These are phyloP conservation scores for Pristionchus fissidentatus DNA, from an alignment of 2,888 invertebrate genomes.

Conservation along the genomic window DNA sequence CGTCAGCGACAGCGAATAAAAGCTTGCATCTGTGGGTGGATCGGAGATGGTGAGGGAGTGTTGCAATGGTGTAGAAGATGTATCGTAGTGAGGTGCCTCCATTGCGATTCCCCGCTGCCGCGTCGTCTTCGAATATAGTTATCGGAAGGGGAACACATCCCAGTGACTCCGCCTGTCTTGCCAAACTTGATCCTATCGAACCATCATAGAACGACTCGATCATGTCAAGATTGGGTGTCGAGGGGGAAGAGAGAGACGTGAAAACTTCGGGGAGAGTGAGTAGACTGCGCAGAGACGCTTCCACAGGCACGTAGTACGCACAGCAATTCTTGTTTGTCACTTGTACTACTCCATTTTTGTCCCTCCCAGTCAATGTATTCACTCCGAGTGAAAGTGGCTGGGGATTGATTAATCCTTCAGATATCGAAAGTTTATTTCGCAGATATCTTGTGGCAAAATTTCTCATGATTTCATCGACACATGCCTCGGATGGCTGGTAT, in stretches of 20 bases:
- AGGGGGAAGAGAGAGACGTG: not conserved
- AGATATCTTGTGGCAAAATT: not conserved
- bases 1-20: not conserved
- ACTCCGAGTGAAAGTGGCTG: not conserved
- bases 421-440: not conserved
- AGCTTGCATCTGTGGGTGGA: not conserved
- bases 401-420: not conserved
- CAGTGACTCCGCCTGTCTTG: not conserved
- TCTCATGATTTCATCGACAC: not conserved
- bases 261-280: not conserved
- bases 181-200: not conserved
- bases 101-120: not conserved
- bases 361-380: not conserved
- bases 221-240: not conserved
- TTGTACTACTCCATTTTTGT: not conserved
- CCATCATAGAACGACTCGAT: not conserved
- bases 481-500: not conserved
- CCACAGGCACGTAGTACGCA: conserved; percentile 1
- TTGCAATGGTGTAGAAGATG: not conserved
- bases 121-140: conserved; percentile 7
- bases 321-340: not conserved
- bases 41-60: not conserved
- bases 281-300: not conserved
- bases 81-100: not conserved
- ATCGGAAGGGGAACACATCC: not conserved